These are phyloP conservation scores for Phymanthus crucifer DNA, from an alignment of 92 coral and sea anemone species.

Conservation along the genomic window DNA sequence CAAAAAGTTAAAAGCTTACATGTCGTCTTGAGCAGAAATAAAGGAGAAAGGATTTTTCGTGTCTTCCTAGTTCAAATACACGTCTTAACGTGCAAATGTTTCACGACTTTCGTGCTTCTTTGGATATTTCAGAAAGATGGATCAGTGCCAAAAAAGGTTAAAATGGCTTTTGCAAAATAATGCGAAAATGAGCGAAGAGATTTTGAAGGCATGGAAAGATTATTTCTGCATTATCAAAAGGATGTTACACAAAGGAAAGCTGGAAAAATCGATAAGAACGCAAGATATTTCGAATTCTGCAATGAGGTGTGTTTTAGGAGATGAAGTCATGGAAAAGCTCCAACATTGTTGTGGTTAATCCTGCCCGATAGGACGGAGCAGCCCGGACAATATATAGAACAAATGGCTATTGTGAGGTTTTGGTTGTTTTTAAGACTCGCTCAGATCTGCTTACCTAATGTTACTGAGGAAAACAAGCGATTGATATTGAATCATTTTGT, in stretches of 20 bases:
- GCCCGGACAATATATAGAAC: neutral
- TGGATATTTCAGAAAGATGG: neutral
- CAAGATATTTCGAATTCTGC: neutral
- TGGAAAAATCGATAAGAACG: neutral
- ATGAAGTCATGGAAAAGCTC: neutral
- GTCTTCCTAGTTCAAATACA: neutral
- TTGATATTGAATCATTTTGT: no score
- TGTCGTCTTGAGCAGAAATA: neutral
- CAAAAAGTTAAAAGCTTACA: no score
- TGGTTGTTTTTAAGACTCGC: neutral
- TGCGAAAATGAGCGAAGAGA: neutral
- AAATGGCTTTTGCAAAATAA: neutral
- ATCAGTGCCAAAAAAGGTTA: neutral
- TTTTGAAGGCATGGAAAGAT: neutral
- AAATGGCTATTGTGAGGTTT: neutral
- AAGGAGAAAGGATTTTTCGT: neutral
- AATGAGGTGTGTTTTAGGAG: neutral
- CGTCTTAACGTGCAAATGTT: neutral
- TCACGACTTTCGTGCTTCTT: neutral
- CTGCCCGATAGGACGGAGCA: neutral
- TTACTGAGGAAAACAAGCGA: neutral
- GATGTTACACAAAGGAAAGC: no score
- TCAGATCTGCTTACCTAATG: neutral
- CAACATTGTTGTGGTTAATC: neutral
- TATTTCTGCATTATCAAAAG: neutral